Conservation (phyloP, 2,888 invertebrate genomes). For the Rhogogaster chlorosoma region DNA sequence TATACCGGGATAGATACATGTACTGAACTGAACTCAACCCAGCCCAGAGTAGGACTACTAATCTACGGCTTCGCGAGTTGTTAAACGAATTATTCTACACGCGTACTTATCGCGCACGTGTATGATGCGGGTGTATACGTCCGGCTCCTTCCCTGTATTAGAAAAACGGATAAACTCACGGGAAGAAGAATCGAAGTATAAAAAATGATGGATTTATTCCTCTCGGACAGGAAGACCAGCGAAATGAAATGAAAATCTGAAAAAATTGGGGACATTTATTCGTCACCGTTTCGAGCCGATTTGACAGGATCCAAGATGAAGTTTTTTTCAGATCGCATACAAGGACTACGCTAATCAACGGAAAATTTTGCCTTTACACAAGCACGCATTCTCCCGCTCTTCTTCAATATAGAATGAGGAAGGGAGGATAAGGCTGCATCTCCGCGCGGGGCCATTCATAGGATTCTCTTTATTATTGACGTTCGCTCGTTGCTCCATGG, state of each 20-base stretch:
- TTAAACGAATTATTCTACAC: conserved; percentile 41
- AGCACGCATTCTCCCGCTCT: too few species aligned
- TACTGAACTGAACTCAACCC: background rate
- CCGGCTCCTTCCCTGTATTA: background rate
- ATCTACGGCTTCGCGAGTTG: conserved; percentile 48
- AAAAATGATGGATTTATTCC: too few species aligned
- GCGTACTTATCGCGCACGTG: background rate
- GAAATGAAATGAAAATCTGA: too few species aligned
- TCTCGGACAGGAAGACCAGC: too few species aligned
- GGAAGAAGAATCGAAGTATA: too few species aligned
- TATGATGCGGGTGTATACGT: background rate
- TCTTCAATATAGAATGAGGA: too few species aligned
- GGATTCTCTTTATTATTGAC: conserved; percentile 6
- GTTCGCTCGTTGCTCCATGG: background rate
- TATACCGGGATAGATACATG: background rate
- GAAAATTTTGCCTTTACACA: too few species aligned
- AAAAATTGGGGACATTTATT: too few species aligned
- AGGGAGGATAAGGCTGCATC: background rate
- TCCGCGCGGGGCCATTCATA: background rate
- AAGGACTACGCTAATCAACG: too few species aligned
- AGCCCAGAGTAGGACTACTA: conserved; percentile 22
- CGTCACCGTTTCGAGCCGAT: too few species aligned
- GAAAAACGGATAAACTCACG: background rate
- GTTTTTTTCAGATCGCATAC: too few species aligned
- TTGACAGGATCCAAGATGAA: too few species aligned